Percentiles rank a stretch among this genome's conserved stretches.
These are phyloP conservation scores for Oxytorus armatus DNA, from an alignment of 2,888 invertebrate species.

Conservation along the genomic window DNA sequence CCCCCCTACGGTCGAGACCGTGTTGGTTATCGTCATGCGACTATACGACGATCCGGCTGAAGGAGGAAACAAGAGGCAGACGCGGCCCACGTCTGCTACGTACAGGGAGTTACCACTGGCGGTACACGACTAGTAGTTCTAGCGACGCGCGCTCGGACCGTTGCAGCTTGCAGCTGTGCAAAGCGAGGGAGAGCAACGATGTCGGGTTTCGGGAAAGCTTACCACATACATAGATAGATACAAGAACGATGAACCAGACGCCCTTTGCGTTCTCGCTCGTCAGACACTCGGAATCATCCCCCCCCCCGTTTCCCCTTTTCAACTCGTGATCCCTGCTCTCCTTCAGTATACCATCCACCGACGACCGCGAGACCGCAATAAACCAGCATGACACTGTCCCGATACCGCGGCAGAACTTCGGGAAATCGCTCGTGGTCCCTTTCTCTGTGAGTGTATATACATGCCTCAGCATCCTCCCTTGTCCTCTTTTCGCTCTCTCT, in stretches of 20 bases:
- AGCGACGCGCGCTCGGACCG: slow-evolving; percentile 29
- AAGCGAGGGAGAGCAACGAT: slow-evolving; percentile 42
- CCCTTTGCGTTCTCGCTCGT: slow-evolving; percentile 49
- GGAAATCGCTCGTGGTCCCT: slow-evolving; percentile 64
- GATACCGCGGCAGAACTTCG: slow-evolving; percentile 67
- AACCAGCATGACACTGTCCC: slow-evolving; percentile 72
- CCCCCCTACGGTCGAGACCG: slow-evolving; percentile 36
- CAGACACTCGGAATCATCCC: slow-evolving; percentile 67
- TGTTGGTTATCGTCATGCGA: slow-evolving; percentile 63
- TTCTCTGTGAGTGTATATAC: slow-evolving; percentile 10
- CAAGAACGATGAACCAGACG: slow-evolving; percentile 38
- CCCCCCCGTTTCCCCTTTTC: slow-evolving; percentile 32
- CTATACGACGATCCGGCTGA: slow-evolving; percentile 58
- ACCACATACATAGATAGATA: slow-evolving; percentile 20
- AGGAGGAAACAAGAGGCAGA: slow-evolving; percentile 2
- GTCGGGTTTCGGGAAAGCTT: slow-evolving; percentile 44
- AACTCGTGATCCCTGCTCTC: slow-evolving; percentile 5
- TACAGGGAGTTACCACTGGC: slow-evolving; percentile 67
- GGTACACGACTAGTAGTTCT: slow-evolving; percentile 61
- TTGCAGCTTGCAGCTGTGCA: slow-evolving; percentile 70
- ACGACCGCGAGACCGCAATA: slow-evolving; percentile 74
- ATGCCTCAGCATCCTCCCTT: slow-evolving; percentile 22
- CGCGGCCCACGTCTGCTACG: slow-evolving; percentile 55
- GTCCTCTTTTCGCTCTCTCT: slow-evolving; percentile 39
- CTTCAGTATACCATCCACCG: slow-evolving; percentile 46